phyloP scores from a whole-genome alignment of 2,888 invertebrate species.

The Lasioglossum oenotherae region DNA sequence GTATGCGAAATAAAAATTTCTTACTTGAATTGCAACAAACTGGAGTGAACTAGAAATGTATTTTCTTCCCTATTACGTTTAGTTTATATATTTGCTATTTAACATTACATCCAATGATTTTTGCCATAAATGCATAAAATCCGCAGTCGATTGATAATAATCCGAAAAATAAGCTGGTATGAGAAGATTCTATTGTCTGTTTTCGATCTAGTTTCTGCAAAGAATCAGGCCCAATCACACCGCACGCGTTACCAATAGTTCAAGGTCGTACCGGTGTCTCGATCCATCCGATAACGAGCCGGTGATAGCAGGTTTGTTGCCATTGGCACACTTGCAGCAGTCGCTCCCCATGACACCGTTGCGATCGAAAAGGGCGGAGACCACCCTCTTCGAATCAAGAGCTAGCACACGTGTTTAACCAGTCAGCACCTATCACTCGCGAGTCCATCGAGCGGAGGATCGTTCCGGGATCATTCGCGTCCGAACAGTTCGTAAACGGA shows the following conservation, averaged over 20 bases:
- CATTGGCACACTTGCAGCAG: constrained; percentile 83
- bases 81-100: no score
- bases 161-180: no score
- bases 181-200: no score
- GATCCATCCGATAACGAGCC: constrained; percentile 75
- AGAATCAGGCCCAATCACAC: background rate
- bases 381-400: constrained; percentile 23
- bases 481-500: background rate
- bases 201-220: no score
- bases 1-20: no score
- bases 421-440: constrained; percentile 35
- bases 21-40: no score
- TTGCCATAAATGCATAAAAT: no score
- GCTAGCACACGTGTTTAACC: constrained; percentile 21
- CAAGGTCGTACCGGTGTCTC: constrained; percentile 67
- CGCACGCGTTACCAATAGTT: background rate
- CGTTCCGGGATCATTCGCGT: background rate
- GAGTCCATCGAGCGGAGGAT: constrained; percentile 9
- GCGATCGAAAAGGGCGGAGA: background rate
- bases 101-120: no score
- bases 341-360: constrained; percentile 80
- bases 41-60: no score
- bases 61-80: no score
- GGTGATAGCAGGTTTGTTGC: constrained; percentile 74
- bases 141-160: no score